A percentile compares a stretch with the other conserved stretches of the same genome.
Evolutionary conservation across 2,113 vertebrate species (phyloP).

Genomic region (Rhynchomys soricoides): DNA sequence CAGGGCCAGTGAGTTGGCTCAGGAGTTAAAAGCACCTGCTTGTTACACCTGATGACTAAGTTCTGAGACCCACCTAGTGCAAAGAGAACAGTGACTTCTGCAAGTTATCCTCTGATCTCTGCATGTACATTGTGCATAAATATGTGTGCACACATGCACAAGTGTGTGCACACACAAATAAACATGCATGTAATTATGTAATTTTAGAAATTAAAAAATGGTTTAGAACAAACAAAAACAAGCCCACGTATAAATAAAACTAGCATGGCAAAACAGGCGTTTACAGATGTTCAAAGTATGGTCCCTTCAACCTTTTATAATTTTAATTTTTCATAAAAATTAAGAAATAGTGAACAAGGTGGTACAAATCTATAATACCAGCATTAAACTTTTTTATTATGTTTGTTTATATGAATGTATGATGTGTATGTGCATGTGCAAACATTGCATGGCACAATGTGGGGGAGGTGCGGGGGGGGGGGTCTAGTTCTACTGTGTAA

Average conservation of each 20-base stretch:
- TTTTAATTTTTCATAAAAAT: neutral
- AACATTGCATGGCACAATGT: neutral
- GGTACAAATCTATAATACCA: neutral
- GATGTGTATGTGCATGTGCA: neutral
- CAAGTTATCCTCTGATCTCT: neutral
- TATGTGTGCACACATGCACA: no score
- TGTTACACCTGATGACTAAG: neutral
- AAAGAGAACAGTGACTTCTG: neutral
- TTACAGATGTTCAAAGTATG: neutral
- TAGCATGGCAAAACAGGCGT: neutral
- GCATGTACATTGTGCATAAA: neutral
- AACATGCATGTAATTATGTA: neutral
- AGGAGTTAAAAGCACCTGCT: neutral
- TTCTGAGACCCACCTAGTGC: neutral
- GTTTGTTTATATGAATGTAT: neutral
- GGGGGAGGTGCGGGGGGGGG: neutral
- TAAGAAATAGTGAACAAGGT: neutral
- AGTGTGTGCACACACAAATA: neutral
- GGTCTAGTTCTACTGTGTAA: neutral
- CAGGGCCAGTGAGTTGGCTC: neutral
- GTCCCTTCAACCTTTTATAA: neutral
- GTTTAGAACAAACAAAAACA: neutral
- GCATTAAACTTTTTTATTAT: neutral
- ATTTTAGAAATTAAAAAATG: neutral
- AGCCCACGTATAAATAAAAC: neutral